These are phyloP conservation scores for Ctenomys sociabilis DNA, from an alignment of 2,113 vertebrate species.

Conservation along the genomic window DNA sequence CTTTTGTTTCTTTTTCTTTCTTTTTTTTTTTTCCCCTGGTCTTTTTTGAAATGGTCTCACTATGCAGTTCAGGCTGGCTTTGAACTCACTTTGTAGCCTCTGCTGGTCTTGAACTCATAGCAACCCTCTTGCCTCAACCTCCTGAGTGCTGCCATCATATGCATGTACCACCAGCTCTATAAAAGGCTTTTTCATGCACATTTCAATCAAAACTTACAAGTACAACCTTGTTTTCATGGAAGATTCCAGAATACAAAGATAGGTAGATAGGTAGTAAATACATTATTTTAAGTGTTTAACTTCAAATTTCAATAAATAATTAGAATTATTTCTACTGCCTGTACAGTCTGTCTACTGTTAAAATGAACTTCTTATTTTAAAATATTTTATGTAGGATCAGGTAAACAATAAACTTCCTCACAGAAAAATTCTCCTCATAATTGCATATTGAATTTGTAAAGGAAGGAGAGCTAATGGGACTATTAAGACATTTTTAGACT, in stretches of 20 bases:
- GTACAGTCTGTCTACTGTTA: background rate
- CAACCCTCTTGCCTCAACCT: no score
- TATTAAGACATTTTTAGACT: constrained; percentile 11
- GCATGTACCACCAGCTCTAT: no score
- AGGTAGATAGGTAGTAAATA: background rate
- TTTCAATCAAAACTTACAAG: background rate
- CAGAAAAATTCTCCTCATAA: background rate
- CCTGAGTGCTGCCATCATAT: no score
- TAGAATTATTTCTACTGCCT: background rate
- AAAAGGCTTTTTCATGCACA: background rate
- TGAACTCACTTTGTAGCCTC: no score
- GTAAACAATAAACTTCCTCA: background rate
- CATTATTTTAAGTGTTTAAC: constrained; percentile 16
- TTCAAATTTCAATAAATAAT: constrained; percentile 19
- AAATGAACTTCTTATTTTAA: constrained; percentile 41
- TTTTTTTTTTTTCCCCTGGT: no score
- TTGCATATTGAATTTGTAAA: background rate
- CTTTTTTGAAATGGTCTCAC: no score
- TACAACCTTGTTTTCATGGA: constrained; percentile 3
- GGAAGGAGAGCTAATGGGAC: constrained; percentile 28
- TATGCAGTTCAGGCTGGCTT: no score
- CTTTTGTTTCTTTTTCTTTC: no score
- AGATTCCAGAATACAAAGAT: background rate
- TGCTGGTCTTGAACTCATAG: no score
- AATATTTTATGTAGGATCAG: background rate